Base-by-base conservation (phyloP, 2,113 vertebrate genomes). In the Crotalus viridis region DNA sequence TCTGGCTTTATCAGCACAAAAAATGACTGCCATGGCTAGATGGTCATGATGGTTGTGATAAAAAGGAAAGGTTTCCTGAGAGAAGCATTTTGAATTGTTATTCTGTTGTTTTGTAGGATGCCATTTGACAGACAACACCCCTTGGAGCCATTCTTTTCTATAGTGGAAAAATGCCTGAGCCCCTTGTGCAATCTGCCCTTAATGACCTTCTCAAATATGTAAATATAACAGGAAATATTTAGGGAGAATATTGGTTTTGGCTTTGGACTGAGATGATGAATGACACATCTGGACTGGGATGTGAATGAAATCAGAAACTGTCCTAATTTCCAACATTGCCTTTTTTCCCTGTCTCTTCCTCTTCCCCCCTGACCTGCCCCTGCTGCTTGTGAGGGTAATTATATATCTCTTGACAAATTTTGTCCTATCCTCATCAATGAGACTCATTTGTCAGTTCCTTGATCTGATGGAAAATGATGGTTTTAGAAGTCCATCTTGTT, bases 371-470 rank as follows among this genome's bases (percentile, higher is more conserved):
- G 21, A 2, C 39, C 43, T 28, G 24, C 5, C 85, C 33, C 39
- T 3, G 26, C 3, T 48, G 43, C 46, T 19, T 59, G 88, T 51
- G 88, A 91, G 88, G 94, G 24, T 95, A 95, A 91, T 95, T 94
- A 95, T 93, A 95, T 86, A 96, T 87, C 93, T 93, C 93, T 91
- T 95, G 94, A 94, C 91, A 94, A 89, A n/a, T 93, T 97, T 95
- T 69, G 46, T 96, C 96, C 95, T 95, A 91, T 86, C 91, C 90
- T 96, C 94, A 94, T 97, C 96, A 95, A 0, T 85, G 19, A 97
- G 94, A 95, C 94, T 94, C 96, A 94, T 98, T 97, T 97, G 93
- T 97, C 94, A 95, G 95, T 59, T 96, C 92, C 94, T 95, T 91
- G 74, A 61, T 95, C 93, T 94, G 95, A 95, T 92, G 92, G 93